Base-by-base conservation (phyloP, 2,113 vertebrate genomes). In the Alethe castanea region DNA sequence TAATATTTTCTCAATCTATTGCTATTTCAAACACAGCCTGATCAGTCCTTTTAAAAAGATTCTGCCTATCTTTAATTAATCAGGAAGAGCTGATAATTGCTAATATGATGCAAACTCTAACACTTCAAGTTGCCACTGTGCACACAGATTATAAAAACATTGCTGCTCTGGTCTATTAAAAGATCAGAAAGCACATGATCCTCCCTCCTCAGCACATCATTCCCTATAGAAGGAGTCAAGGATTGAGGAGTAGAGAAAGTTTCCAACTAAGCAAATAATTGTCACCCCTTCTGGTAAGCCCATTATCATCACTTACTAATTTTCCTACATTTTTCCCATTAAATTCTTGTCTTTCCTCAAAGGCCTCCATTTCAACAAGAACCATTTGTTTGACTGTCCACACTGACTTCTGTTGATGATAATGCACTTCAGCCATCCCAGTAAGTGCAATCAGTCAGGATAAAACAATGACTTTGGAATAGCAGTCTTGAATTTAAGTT, bases 161-260 rank as follows among this genome's bases (percentile, higher is more conserved):
- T 62, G 45, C 73, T 87, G 83, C 88, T 87, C 10, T 8, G 62
- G 72, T 90, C 70, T 95, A 96, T 96, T 95, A 93, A 95, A 97
- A 95, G 94, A 86, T n/a, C 82, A 80, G 76, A 65, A 91, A 83
- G 82, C 92, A 96, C 88, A 86, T 94, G 96, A 97, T 96, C 72
- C 47, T 95, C 72, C 72, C 47, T 96, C 40, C 88, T 59, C 16
- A 95, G 82, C 72, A 83, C 88, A 90, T 83, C 88, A 93, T 19
- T 92, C 88, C 81, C 60, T 28, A 83, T 36, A 52, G 54, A 78
- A 85, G 71, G 76, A 97, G n/a, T 71, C 82, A 90, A 94, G 52
- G 64, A 92, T 2, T 86, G 56, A 83, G 59, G 56, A 70, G 40
- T 0, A 40, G 42, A 88, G 24, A 71, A 87, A 90, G 67, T 92